Conservation (phyloP, 2,113 vertebrate genomes). For the Cavia aperea region DNA sequence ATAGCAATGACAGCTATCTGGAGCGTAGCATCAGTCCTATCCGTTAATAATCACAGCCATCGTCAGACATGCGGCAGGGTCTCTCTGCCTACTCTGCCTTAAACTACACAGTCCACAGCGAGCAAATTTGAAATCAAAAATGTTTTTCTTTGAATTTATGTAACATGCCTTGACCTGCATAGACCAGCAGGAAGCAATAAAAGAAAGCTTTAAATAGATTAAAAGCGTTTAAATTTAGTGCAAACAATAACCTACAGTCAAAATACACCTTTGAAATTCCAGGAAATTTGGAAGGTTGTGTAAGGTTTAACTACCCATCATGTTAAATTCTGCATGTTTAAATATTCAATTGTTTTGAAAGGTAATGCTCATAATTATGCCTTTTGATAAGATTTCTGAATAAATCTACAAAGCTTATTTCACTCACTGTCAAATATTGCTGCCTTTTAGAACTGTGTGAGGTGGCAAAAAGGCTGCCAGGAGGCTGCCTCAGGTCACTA, state of each 20-base stretch:
- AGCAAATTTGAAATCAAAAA: constrained; percentile 43
- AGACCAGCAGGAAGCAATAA: constrained; percentile 39
- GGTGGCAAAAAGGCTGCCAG: background rate
- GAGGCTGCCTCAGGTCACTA: background rate
- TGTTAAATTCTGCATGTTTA: constrained; percentile 13
- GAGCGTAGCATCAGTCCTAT: background rate
- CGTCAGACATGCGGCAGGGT: background rate
- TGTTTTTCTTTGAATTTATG: constrained; percentile 9
- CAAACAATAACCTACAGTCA: constrained; percentile 53
- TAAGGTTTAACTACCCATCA: constrained; percentile 31
- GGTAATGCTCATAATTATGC: background rate
- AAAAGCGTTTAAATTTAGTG: constrained; percentile 47
- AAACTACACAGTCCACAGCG: constrained; percentile 14
- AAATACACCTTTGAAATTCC: constrained; percentile 55
- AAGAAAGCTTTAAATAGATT: constrained; percentile 42
- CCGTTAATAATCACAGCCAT: background rate
- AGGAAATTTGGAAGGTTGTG: constrained; percentile 44
- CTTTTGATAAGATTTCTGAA: background rate
- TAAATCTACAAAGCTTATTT: background rate
- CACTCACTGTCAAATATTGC: background rate
- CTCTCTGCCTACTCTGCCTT: background rate
- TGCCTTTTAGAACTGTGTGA: background rate
- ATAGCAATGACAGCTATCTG: background rate
- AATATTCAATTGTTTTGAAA: background rate
- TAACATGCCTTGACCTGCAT: constrained; percentile 52